Conservation (phyloP, 1,140 invertebrate species). For the Triops longicaudatus region DNA sequence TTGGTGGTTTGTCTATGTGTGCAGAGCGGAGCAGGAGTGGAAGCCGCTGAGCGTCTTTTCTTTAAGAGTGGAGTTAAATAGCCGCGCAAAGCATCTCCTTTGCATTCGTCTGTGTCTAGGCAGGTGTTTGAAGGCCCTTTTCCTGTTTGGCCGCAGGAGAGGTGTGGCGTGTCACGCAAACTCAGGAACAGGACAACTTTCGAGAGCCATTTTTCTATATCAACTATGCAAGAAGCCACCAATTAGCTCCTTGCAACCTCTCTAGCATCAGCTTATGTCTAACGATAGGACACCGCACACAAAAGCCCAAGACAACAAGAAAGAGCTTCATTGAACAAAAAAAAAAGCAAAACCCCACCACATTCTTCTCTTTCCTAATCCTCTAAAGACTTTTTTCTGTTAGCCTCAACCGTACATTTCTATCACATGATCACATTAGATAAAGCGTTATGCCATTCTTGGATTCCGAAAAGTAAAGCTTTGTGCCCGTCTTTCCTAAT, state of each 20-base stretch:
- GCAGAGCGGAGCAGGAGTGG: background rate
- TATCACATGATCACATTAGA: background rate
- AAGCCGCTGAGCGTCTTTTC: background rate
- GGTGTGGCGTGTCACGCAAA: slow-evolving; percentile 13
- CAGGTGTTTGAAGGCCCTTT: slow-evolving; percentile 14
- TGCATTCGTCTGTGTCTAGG: slow-evolving; percentile 11
- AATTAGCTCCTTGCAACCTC: slow-evolving; percentile 7
- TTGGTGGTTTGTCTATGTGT: background rate
- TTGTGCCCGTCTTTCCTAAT: background rate
- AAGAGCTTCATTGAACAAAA: slow-evolving; percentile 3
- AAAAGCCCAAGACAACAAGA: slow-evolving; percentile 6
- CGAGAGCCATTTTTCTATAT: slow-evolving; percentile 12
- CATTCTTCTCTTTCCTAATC: slow-evolving; percentile 8
- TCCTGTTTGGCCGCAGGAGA: slow-evolving; percentile 9
- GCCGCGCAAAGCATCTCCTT: slow-evolving; percentile 4
- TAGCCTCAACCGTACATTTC: background rate
- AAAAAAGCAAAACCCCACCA: background rate
- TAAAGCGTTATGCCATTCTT: background rate
- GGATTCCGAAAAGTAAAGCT: background rate
- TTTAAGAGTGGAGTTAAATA: background rate
- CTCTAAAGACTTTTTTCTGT: background rate
- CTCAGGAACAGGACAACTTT: slow-evolving; percentile 6
- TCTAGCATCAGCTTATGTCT: slow-evolving; percentile 11
- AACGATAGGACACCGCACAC: slow-evolving; percentile 5
- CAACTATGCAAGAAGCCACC: slow-evolving; percentile 11